Evolutionary conservation across 1,140 invertebrate species (phyloP), one percentile per base, ranked within the genome.

Genomic region (Neodiprion lecontei): DNA sequence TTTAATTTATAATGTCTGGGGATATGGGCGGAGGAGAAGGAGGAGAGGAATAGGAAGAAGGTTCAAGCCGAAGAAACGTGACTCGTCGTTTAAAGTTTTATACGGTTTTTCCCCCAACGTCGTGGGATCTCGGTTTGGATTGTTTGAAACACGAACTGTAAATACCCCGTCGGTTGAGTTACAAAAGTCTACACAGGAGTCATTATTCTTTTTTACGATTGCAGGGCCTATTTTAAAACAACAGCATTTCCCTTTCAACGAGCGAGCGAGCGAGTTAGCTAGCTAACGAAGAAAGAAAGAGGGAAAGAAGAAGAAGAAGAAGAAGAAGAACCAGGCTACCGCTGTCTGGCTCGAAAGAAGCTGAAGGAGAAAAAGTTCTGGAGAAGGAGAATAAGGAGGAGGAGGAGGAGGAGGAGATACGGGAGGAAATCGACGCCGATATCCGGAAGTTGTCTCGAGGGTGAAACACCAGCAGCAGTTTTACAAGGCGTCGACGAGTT

Each of bases 151-250:
- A 23, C 40, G 40, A 69, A 69, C 67, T 69, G 67, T 69, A 69
- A 69, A 69, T 69, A 69, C 67, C 12, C 61, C 17, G 21, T 21
- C 17, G 40, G 67, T 11, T 47, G 67, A 69, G 67, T 69, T 69
- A 69, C 67, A 75, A 78, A 76, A 78, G 75, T 75, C 78, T 76
- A 76, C 76, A 74, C 40, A 73, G 66, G 49, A 50, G 80, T 82
- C 83, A 83, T 86, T 80, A 83, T 83, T 85, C 82, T 85, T 85
- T 86, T 85, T 85, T 85, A 86, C 83, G 81, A 81, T 81, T 79
- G 73, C 80, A 78, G 75, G 28, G 79, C 83, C 85, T 86, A 86
- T 86, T 86, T 86, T 86, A 86, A 86, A 86, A 86, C 80, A 85
- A 86, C 82, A 81, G 78, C 77, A 78, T 72, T 79, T 21, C 67